A percentile compares a stretch with the other conserved stretches of the same genome.
phyloP scores from a whole-genome alignment of 2,797 vertebrate genomes.

The Dromococcyx pavoninus region DNA sequence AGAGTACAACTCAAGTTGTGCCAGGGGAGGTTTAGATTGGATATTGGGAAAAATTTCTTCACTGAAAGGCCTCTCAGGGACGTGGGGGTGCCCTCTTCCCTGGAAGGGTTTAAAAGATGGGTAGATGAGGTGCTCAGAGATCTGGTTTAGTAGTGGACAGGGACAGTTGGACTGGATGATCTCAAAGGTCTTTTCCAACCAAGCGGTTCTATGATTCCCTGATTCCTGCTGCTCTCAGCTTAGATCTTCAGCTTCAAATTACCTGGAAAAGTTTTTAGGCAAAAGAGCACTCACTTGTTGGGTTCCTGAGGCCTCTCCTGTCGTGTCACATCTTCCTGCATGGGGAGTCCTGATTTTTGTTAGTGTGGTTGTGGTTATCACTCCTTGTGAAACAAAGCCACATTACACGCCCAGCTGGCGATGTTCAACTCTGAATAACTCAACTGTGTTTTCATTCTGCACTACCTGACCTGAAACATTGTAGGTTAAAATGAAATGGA shows the following conservation, averaged over 20 bases:
- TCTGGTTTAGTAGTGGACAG: too few species aligned
- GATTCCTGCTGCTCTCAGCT: neutral
- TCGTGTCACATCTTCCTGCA: neutral
- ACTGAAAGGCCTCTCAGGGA: too few species aligned
- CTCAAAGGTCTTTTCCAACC: too few species aligned
- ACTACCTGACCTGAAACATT: constrained; percentile 56
- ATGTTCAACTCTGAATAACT: constrained; percentile 28
- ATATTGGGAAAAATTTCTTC: too few species aligned
- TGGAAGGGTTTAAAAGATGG: too few species aligned
- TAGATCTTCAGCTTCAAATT: neutral
- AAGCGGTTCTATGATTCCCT: too few species aligned
- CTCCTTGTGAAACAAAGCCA: constrained; percentile 5
- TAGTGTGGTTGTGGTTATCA: neutral
- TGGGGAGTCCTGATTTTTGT: neutral
- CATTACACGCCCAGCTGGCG: constrained; percentile 7
- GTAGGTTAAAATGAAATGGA: constrained; percentile 41
- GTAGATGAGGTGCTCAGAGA: too few species aligned
- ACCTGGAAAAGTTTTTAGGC: neutral
- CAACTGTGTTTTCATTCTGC: constrained; percentile 36
- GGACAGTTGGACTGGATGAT: too few species aligned
- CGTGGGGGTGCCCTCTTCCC: too few species aligned
- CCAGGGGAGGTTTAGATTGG: too few species aligned
- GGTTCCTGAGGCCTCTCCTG: neutral
- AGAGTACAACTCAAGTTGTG: too few species aligned
- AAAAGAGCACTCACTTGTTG: neutral